These are phyloP conservation scores for Fringilla coelebs DNA, from an alignment of 2,797 vertebrate genomes.

Conservation along the genomic window DNA sequence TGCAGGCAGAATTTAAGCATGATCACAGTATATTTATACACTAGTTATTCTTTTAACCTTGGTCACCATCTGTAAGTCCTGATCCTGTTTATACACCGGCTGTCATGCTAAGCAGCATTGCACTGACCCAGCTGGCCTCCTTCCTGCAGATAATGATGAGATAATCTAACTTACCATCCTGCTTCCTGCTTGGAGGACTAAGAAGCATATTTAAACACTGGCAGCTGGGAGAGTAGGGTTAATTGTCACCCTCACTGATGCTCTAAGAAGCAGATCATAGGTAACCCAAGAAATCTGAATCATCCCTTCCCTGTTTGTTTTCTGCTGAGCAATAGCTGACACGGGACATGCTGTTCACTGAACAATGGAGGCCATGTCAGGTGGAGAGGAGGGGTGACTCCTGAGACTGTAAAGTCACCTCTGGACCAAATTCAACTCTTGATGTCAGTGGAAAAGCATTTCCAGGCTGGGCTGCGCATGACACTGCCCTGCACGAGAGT, in stretches of 20 bases:
- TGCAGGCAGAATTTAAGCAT: neutral
- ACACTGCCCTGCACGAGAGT: neutral
- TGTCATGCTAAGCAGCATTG: neutral
- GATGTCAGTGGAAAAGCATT: conserved; percentile 27
- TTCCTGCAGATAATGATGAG: conserved; percentile 13
- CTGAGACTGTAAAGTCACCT: conserved; percentile 7
- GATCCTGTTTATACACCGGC: neutral
- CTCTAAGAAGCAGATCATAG: neutral
- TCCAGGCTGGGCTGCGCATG: neutral
- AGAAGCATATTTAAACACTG: neutral
- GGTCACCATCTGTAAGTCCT: neutral
- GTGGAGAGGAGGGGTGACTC: neutral
- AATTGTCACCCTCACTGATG: neutral
- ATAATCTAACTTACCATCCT: conserved; percentile 31
- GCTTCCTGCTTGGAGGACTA: conserved; percentile 3
- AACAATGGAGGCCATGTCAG: neutral
- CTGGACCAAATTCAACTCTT: neutral
- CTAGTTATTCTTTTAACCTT: neutral
- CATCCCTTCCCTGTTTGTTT: neutral
- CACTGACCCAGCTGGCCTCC: neutral
- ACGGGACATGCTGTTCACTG: neutral
- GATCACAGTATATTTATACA: neutral
- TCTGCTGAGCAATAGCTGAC: conserved; percentile 4
- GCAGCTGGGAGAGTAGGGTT: neutral
- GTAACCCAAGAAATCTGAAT: neutral